Conservation (phyloP, 92 coral and sea anemone species). For the Metridium senile region DNA sequence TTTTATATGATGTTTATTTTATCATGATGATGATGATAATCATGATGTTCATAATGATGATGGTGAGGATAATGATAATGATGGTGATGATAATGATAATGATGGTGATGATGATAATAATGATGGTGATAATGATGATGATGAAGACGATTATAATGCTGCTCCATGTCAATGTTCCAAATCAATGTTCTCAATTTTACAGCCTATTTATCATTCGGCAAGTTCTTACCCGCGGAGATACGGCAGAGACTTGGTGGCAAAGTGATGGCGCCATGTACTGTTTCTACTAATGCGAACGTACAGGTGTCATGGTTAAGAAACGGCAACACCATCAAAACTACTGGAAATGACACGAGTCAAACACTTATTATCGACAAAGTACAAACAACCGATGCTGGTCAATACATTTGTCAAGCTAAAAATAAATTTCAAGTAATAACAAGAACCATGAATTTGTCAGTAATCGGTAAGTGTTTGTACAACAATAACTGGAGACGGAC, state of each 20-base stretch:
- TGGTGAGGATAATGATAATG: neutral
- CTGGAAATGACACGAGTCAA: neutral
- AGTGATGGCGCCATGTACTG: neutral
- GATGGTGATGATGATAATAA: neutral
- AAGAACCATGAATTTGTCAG: neutral
- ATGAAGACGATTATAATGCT: neutral
- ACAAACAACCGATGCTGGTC: neutral
- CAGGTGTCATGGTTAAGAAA: neutral
- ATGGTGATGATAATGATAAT: neutral
- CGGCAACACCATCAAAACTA: neutral
- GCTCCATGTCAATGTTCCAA: neutral
- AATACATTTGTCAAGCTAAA: neutral
- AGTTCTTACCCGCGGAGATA: neutral
- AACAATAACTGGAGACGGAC: no score
- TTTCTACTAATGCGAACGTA: neutral
- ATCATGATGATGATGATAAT: no score
- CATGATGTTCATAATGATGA: no score
- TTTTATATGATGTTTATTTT: no score
- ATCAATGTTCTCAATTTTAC: neutral
- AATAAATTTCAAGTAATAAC: neutral
- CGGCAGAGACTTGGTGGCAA: neutral
- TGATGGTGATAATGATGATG: neutral
- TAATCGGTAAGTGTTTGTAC: constrained; percentile 8
- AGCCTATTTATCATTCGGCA: neutral
- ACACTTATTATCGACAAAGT: neutral